Conservation (phyloP, 1,140 invertebrate genomes). For the Drosophila novamexicana region DNA sequence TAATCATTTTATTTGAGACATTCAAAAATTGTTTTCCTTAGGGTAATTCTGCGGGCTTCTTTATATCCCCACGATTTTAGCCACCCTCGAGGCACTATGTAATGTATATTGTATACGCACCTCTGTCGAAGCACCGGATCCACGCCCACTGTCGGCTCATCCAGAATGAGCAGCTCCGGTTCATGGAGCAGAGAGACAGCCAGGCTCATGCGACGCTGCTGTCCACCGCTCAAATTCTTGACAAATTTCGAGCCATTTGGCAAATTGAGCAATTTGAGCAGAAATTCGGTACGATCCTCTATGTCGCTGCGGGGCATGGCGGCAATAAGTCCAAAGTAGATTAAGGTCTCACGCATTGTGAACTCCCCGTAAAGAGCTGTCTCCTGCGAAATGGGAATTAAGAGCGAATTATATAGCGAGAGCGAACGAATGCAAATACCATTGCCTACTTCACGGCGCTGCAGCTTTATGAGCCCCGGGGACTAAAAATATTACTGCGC, state of each 20-base stretch:
- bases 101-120: constrained; percentile 80
- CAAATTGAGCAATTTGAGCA: constrained; percentile 90
- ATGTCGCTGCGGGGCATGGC: constrained; percentile 91
- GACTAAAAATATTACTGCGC: constrained; percentile 46
- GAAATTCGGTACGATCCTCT: constrained; percentile 91
- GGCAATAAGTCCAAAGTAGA: constrained; percentile 95
- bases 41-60: too few species aligned
- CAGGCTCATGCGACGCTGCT: constrained; percentile 94
- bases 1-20: too few species aligned
- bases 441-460: constrained; percentile 20
- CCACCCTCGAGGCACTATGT: constrained; percentile 40
- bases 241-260: constrained; percentile 89
- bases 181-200: constrained; percentile 94
- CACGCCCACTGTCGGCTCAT: constrained; percentile 97
- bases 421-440: constrained; percentile 11
- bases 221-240: constrained; percentile 95
- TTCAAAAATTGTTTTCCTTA: too few species aligned
- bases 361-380: constrained; percentile 96
- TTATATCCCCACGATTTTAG: constrained; percentile 5
- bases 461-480: constrained; percentile 36
- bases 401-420: constrained; percentile 9
- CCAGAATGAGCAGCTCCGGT: constrained; percentile 95
- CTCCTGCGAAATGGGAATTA: constrained; percentile 87
- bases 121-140: constrained; percentile 96
- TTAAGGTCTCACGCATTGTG: constrained; percentile 94